Evolutionary conservation across 2,797 vertebrate species (phyloP).

Genomic region (Setipinna tenuifilis): DNA sequence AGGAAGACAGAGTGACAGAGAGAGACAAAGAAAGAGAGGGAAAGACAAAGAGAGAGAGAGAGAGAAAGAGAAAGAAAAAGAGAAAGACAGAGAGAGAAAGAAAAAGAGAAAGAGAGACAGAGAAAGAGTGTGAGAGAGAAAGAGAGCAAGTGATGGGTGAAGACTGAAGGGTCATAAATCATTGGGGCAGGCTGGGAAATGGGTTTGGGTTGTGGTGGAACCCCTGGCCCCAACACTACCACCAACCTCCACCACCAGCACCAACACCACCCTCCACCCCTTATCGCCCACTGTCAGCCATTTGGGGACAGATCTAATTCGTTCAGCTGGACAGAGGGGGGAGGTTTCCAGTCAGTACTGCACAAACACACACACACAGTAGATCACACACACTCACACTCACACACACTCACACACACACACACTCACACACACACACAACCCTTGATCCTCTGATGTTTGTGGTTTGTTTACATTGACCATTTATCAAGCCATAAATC

Average conservation of each 20-base stretch:
- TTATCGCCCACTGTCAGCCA: conserved; percentile 54
- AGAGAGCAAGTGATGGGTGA: conserved; percentile 19
- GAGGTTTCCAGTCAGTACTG: not conserved
- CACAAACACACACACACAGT: not conserved
- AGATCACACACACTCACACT: conserved; percentile 12
- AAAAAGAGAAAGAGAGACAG: too few species aligned
- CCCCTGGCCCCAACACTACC: conserved; percentile 8
- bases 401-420: conserved; percentile 17
- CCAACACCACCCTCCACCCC: conserved; percentile 29
- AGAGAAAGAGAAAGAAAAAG: too few species aligned
- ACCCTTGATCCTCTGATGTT: too few species aligned
- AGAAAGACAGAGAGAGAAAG: too few species aligned
- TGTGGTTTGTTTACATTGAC: too few species aligned
- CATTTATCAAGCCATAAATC: too few species aligned
- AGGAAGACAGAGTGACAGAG: too few species aligned
- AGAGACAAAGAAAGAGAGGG: not conserved
- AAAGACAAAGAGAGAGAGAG: too few species aligned
- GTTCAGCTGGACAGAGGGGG: conserved; percentile 22
- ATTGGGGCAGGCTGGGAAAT: conserved; percentile 46
- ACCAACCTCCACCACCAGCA: too few species aligned
- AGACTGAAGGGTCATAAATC: conserved; percentile 53
- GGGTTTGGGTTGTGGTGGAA: conserved; percentile 47
- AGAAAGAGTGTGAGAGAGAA: not conserved
- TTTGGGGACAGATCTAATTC: conserved; percentile 55
- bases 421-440: conserved; percentile 22